A percentile compares a stretch with the other conserved stretches of the same genome.
These are phyloP conservation scores for Alauda arvensis DNA, from an alignment of 2,797 vertebrate genomes.

Conservation along the genomic window DNA sequence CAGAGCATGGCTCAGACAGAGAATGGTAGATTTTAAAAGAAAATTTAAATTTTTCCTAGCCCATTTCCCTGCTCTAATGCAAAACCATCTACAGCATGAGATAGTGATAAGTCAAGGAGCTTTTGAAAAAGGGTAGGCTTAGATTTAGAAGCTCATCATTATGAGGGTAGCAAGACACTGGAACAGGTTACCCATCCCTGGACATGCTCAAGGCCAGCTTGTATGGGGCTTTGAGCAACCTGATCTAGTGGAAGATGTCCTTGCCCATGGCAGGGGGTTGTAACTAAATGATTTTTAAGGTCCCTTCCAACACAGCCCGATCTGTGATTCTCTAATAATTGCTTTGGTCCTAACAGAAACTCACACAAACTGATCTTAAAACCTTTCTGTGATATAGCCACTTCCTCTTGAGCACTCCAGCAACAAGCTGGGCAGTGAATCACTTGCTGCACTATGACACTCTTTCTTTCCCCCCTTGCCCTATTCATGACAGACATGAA, in stretches of 20 bases:
- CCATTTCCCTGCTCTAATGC: neutral
- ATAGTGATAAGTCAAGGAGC: neutral
- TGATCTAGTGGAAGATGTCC: neutral
- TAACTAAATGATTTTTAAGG: neutral
- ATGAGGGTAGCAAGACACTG: neutral
- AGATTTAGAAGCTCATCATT: neutral
- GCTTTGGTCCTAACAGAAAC: neutral
- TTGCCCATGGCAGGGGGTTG: neutral
- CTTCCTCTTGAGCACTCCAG: neutral
- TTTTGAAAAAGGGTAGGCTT: neutral
- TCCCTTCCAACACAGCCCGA: neutral
- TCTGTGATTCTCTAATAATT: neutral
- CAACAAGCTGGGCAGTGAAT: neutral
- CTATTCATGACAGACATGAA: rapidly evolving
- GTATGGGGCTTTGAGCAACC: neutral
- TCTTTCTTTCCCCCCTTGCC: neutral
- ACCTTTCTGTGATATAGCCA: neutral
- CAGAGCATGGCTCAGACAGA: neutral
- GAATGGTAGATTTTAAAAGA: neutral
- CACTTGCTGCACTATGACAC: neutral
- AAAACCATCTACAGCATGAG: neutral
- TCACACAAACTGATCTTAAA: neutral
- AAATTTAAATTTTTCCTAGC: neutral
- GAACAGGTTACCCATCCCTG: neutral
- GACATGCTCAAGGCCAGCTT: neutral